phyloP scores from a whole-genome alignment of 2,888 invertebrate genomes.

The Thymelicus sylvestris region DNA sequence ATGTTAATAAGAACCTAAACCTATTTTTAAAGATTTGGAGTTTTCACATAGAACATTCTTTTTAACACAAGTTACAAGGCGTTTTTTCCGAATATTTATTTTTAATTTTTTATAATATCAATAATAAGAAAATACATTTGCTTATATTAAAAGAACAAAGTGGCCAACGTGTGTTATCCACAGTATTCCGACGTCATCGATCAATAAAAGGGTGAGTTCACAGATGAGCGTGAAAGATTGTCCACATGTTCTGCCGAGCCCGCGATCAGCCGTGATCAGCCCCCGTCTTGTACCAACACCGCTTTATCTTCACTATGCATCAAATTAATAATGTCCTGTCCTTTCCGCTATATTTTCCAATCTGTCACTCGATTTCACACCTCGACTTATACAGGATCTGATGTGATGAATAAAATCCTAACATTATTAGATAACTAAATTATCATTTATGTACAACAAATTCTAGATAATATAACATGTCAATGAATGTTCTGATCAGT shows the following conservation, averaged over 20 bases:
- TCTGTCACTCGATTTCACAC: slow-evolving; percentile 63
- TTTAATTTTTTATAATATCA: no score
- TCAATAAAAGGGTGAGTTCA: slow-evolving; percentile 80
- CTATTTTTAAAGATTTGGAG: no score
- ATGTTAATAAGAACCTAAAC: no score
- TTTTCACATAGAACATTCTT: no score
- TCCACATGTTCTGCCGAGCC: slow-evolving; percentile 79
- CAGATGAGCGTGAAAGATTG: slow-evolving; percentile 85
- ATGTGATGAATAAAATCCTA: neutral
- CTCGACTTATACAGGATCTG: slow-evolving; percentile 30
- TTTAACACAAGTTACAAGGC: no score
- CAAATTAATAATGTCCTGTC: slow-evolving; percentile 74
- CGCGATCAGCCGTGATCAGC: slow-evolving; percentile 59
- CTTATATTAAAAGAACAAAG: neutral
- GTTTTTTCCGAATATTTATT: no score
- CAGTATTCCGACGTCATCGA: slow-evolving; percentile 55
- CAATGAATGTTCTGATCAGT: no score
- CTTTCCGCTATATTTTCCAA: slow-evolving; percentile 68
- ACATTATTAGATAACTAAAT: neutral
- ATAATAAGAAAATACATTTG: no score
- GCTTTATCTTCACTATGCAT: slow-evolving; percentile 73
- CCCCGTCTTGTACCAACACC: slow-evolving; percentile 54
- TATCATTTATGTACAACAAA: no score
- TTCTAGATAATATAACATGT: neutral
- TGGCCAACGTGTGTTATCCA: slow-evolving; percentile 51